Percentiles rank a stretch among this genome's conserved stretches.
Conservation (phyloP, 2,888 invertebrate genomes). For the Catocala nupta region DNA sequence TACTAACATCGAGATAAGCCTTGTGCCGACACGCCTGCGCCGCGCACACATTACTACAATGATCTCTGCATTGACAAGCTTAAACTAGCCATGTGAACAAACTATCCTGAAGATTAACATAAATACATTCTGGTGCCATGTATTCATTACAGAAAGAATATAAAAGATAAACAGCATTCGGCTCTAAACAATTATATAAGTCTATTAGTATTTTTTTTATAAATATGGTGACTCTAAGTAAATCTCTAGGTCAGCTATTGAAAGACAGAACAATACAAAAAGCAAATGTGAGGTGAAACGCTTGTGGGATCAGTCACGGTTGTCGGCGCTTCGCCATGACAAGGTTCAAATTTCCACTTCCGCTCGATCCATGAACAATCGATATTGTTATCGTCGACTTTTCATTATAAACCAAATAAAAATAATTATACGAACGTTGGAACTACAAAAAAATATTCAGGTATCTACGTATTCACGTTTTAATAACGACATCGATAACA, state of each 20-base stretch:
- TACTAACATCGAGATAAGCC: slow-evolving; percentile 80
- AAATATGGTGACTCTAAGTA: slow-evolving; percentile 34
- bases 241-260: slow-evolving; percentile 58
- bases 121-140: not conserved
- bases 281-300: slow-evolving; percentile 74
- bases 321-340: slow-evolving; percentile 72
- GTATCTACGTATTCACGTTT: slow-evolving; percentile 51
- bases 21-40: slow-evolving; percentile 80
- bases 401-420: slow-evolving; percentile 78
- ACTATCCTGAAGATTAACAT: not conserved
- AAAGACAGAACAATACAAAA: slow-evolving; percentile 68
- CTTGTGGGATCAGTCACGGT: slow-evolving; percentile 82
- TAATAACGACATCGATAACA: slow-evolving; percentile 55
- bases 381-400: slow-evolving; percentile 79
- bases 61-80: slow-evolving; percentile 60
- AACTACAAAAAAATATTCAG: slow-evolving; percentile 58
- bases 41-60: slow-evolving; percentile 72
- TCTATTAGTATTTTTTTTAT: slow-evolving; percentile 29
- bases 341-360: slow-evolving; percentile 83
- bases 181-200: not conserved
- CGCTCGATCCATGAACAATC: slow-evolving; percentile 80
- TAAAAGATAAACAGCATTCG: not conserved
- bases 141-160: not conserved
- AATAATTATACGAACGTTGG: slow-evolving; percentile 68
- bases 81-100: not conserved